Evolutionary conservation across 2,113 vertebrate genomes (phyloP).

Genomic region (Seriola rivoliana): DNA sequence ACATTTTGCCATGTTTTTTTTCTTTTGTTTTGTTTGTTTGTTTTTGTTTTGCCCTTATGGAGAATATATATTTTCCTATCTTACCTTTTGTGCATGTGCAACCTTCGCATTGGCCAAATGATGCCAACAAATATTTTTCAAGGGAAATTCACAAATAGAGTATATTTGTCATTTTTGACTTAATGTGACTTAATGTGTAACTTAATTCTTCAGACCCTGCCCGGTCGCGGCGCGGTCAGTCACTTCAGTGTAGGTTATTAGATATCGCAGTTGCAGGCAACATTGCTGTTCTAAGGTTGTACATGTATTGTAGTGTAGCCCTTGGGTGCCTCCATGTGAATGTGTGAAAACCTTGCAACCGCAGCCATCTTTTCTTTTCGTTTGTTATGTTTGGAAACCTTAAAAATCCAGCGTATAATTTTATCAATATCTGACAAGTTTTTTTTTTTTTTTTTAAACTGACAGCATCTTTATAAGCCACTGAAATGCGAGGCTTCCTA

Average conservation of each 20-base stretch:
- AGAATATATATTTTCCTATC: constrained; percentile 8
- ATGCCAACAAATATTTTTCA: background rate
- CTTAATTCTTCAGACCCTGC: background rate
- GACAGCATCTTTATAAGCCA: constrained; percentile 1
- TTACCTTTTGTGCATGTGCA: constrained; percentile 34
- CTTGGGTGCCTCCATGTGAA: constrained; percentile 22
- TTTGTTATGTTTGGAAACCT: constrained; percentile 1
- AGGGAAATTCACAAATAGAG: background rate
- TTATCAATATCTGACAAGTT: background rate
- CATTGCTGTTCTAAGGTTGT: constrained; percentile 37
- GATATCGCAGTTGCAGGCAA: constrained; percentile 23
- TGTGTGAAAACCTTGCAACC: constrained; percentile 25
- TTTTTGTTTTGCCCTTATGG: background rate
- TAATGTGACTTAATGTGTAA: background rate
- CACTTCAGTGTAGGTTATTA: background rate
- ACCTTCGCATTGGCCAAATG: constrained; percentile 24
- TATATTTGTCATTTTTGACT: constrained; percentile 5
- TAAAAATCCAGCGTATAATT: background rate
- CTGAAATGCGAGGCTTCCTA: background rate
- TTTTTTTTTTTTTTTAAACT: background rate
- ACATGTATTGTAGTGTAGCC: background rate
- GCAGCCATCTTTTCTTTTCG: background rate
- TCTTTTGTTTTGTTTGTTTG: constrained; percentile 10
- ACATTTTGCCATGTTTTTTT: background rate
- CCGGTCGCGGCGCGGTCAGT: background rate